Conservation (phyloP, 1,140 invertebrate species). For the Drosophila truncata region DNA sequence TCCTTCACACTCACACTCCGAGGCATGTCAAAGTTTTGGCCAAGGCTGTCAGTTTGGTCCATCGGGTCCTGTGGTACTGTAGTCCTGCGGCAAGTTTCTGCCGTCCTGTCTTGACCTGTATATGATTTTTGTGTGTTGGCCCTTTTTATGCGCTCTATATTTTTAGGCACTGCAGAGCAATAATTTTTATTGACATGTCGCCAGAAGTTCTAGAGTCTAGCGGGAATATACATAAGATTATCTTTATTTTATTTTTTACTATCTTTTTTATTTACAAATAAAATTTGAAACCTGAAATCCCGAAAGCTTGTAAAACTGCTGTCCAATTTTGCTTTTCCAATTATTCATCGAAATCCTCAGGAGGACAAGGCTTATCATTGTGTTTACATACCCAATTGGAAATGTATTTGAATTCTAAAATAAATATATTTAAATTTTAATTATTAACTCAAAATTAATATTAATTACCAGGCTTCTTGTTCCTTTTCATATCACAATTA, state of each 20-base stretch:
- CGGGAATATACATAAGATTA: conserved; percentile 28
- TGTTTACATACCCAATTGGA: neutral
- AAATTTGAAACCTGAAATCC: neutral
- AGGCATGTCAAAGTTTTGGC: conserved; percentile 1
- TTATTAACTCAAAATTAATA: too few relatives aligned
- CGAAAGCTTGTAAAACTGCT: neutral
- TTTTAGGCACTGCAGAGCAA: conserved; percentile 22
- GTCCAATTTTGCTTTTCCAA: neutral
- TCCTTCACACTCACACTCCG: neutral
- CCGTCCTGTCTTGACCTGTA: conserved; percentile 25
- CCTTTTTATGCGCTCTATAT: conserved; percentile 5
- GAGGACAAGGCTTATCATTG: neutral
- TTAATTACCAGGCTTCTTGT: neutral
- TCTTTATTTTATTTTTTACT: neutral
- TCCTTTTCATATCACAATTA: neutral
- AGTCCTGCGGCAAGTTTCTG: neutral
- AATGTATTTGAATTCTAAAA: neutral
- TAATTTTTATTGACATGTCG: conserved; percentile 29
- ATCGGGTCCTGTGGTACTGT: neutral
- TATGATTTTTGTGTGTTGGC: conserved; percentile 1
- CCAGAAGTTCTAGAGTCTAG: neutral
- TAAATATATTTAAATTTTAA: neutral
- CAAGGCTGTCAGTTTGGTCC: conserved; percentile 17
- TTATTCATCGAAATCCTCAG: too few relatives aligned
- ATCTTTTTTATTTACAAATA: conserved; percentile 7